A percentile compares a stretch with the other conserved stretches of the same genome.
Conservation (phyloP, 2,888 invertebrate species). For the Euplagia quadripunctaria region DNA sequence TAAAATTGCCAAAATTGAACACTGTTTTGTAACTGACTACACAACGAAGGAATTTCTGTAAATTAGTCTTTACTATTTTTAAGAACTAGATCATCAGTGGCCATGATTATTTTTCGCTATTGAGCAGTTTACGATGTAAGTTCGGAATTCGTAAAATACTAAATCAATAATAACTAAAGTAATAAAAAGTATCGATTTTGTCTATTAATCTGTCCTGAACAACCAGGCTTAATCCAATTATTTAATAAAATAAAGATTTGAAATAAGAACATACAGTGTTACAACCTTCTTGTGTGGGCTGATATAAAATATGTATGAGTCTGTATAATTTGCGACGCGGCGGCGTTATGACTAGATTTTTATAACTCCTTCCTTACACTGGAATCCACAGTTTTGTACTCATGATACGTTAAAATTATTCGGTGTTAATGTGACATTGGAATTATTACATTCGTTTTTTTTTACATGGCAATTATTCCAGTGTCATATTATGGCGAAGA, state of each 20-base stretch:
- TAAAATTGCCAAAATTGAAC: slow-evolving; percentile 39
- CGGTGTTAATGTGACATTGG: slow-evolving; percentile 26
- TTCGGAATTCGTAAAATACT: background rate
- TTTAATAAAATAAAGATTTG: background rate
- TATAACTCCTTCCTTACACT: slow-evolving; percentile 16
- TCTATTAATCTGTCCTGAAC: background rate
- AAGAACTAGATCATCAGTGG: slow-evolving; percentile 8
- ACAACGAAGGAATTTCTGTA: slow-evolving; percentile 19
- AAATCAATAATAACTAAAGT: background rate
- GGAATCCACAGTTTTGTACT: slow-evolving; percentile 5
- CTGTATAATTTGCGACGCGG: slow-evolving; percentile 23
- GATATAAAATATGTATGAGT: slow-evolving; percentile 21
- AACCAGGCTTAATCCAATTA: background rate
- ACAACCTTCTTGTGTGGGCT: slow-evolving; percentile 26
- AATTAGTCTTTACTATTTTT: slow-evolving; percentile 17
- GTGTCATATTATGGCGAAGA: slow-evolving; percentile 16
- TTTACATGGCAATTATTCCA: slow-evolving; percentile 20
- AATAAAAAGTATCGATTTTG: background rate
- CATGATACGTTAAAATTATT: background rate
- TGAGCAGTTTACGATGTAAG: no score
- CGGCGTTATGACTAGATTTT: slow-evolving; percentile 23
- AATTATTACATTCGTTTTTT: slow-evolving; percentile 5
- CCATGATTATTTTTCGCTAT: background rate
- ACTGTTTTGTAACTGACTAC: slow-evolving; percentile 27
- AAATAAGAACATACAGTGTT: slow-evolving; percentile 2